Percentiles rank a stretch among this genome's conserved stretches.
phyloP scores from a whole-genome alignment of 2,888 invertebrate species.

The Drosophila formosana region DNA sequence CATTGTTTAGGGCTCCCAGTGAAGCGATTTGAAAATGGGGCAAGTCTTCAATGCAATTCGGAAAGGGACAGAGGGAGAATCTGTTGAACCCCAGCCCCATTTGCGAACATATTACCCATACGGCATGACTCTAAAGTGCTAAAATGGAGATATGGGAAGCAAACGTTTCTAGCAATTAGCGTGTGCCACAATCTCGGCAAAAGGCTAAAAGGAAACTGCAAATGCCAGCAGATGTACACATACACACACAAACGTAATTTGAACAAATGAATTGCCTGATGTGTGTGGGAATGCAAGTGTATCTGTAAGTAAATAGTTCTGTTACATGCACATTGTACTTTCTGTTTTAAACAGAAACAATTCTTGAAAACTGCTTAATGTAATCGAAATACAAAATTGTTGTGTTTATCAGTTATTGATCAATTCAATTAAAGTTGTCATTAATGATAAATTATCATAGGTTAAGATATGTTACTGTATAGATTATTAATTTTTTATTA shows the following conservation, averaged over 20 bases:
- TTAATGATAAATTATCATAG: no score
- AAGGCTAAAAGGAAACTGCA: constrained; percentile 62
- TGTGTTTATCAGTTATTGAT: no score
- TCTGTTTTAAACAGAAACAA: background rate
- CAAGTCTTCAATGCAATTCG: constrained; percentile 58
- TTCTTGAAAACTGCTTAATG: background rate
- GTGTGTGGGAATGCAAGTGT: constrained; percentile 20
- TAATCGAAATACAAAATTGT: background rate
- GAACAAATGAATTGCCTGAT: constrained; percentile 52
- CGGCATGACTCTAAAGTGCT: constrained; percentile 28
- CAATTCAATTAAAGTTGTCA: no score
- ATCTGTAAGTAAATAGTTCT: constrained; percentile 13
- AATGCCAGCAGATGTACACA: constrained; percentile 49
- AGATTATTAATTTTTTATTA: no score
- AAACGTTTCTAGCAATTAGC: constrained; percentile 72
- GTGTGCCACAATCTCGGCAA: constrained; percentile 72
- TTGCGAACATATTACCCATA: constrained; percentile 32
- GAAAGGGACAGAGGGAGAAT: background rate
- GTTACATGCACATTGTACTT: background rate
- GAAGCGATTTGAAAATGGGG: constrained; percentile 47
- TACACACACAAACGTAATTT: constrained; percentile 39
- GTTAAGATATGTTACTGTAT: no score
- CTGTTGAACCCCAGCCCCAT: background rate
- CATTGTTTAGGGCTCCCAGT: constrained; percentile 58
- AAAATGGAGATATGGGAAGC: constrained; percentile 32